Percentiles rank a stretch among this genome's conserved stretches.
These are phyloP conservation scores for Parauchenoglanis ngamensis DNA, from an alignment of 2,797 vertebrate species.

Conservation along the genomic window DNA sequence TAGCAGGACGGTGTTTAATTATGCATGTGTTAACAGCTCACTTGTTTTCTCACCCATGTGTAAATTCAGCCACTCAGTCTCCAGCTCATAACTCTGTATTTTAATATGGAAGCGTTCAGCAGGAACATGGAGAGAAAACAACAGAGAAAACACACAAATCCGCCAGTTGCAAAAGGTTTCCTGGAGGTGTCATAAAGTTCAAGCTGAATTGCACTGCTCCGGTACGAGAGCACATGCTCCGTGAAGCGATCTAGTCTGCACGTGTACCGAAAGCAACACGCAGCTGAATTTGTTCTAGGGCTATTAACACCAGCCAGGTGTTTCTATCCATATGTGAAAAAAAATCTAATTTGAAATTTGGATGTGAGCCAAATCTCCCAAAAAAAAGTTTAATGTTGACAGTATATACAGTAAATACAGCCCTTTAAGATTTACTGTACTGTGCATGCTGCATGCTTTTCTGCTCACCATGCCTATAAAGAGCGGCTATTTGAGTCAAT, in stretches of 20 bases:
- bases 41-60: conserved; percentile 54
- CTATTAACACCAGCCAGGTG: neutral
- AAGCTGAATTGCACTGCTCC: neutral
- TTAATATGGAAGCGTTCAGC: conserved; percentile 41
- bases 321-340: neutral
- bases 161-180: conserved; percentile 42
- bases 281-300: neutral
- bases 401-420: neutral
- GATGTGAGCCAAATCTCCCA: neutral
- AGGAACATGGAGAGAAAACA: conserved; percentile 36
- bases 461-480: neutral
- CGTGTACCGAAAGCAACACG: neutral
- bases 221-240: neutral
- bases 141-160: neutral
- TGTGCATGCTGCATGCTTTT: neutral
- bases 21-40: conserved; percentile 57
- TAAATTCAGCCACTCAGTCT: conserved; percentile 43
- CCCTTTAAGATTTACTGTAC: neutral
- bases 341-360: neutral
- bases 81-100: conserved; percentile 41
- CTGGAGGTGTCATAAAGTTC: conserved; percentile 48
- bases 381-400: neutral
- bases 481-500: neutral
- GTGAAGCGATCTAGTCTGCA: neutral
- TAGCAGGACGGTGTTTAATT: conserved; percentile 56